Evolutionary conservation across 2,888 invertebrate genomes (phyloP), one percentile per base, ranked within the genome.

Genomic region (Catocala nupta): DNA sequence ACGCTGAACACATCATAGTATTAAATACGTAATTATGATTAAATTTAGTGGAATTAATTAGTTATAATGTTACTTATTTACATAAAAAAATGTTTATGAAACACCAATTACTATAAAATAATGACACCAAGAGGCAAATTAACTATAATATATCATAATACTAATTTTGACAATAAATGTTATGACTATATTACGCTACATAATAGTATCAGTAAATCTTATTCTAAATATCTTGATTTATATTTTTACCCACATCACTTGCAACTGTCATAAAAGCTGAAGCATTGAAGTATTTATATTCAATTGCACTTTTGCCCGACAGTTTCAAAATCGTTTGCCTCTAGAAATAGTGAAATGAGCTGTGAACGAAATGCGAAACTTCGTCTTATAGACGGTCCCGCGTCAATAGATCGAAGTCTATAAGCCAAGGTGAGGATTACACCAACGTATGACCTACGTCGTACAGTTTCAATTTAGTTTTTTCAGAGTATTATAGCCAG

Each of bases 261-360:
- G 39, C 10, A 52, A 52, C 39, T 8, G 7, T 39, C 10, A 13
- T 42, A 16, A 16, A 42, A 39, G 11, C 16, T 52, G 59, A 60
- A 55, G n/a, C 39, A 62, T 53, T 50, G 36, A 64, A 57, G 52
- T 11, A 39, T 72, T 72, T 39, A 61, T 61, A 64, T 64, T 58
- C 34, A 53, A 62, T 47, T 72, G 66, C 66, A 69, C 59, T 72
- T 71, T 72, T 62, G 36, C 63, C 25, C 51, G 63, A 71, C 63
- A 55, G 13, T 56, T 16, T 43, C 59, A 62, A 57, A 59, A 62
- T 50, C 56, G 56, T 54, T 61, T 63, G 47, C 48, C 44, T 52
- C 61, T 36, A 59, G 56, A n/a, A 39, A 62, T 47, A 57, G 59
- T 61, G 65, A 47, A 63, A 58, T 62, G 55, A 59, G 48, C 55